Conservation (phyloP, 2,888 invertebrate genomes). For the Phaedon cochleariae region DNA sequence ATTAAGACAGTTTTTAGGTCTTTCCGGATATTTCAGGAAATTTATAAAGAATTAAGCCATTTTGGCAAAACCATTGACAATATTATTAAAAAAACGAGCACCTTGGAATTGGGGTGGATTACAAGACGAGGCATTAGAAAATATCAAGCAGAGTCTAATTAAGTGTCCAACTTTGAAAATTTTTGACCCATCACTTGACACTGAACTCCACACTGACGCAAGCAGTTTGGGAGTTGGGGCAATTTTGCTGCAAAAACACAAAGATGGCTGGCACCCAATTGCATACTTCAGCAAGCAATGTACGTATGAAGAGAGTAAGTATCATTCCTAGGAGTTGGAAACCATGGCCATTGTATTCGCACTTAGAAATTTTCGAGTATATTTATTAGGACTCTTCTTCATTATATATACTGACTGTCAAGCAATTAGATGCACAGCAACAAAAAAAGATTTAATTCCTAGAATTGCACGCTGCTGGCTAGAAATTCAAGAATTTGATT, state of each 20-base stretch:
- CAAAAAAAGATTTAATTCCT: conserved; percentile 3
- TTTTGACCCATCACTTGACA: not conserved
- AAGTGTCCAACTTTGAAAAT: not conserved
- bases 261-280: conserved; percentile 28
- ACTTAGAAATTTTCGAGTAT: conserved; percentile 37
- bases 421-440: conserved; percentile 21
- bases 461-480: conserved; percentile 41
- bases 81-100: conserved; percentile 6
- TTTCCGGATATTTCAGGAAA: conserved; percentile 39
- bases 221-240: conserved; percentile 31
- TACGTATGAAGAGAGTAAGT: no score
- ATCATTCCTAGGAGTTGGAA: conserved; percentile 39
- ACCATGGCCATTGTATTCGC: conserved; percentile 29
- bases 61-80: conserved; percentile 33
- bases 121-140: not conserved
- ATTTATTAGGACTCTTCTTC: conserved; percentile 41
- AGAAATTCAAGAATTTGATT: conserved; percentile 36
- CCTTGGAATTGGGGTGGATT: not conserved
- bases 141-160: not conserved
- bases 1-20: conserved; percentile 40
- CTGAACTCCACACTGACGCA: conserved; percentile 38
- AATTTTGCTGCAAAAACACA: conserved; percentile 30
- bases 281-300: conserved; percentile 17
- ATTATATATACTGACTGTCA: conserved; percentile 44
- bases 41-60: conserved; percentile 33